These are phyloP conservation scores for Parus major DNA, from an alignment of 2,113 vertebrate genomes.

Conservation along the genomic window DNA sequence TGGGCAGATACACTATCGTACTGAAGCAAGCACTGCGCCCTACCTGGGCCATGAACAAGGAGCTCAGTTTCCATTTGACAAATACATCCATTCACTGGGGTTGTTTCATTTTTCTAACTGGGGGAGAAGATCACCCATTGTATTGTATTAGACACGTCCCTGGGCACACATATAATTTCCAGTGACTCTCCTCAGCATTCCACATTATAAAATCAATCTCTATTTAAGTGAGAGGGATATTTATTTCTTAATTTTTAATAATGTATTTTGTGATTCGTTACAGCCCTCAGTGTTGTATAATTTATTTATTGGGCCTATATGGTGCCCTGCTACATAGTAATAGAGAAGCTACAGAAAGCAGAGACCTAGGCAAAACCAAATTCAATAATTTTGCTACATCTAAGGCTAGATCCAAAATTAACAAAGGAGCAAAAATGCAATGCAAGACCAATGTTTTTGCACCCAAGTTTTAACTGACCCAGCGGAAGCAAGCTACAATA, in stretches of 20 bases:
- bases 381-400: conserved; percentile 58
- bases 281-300: conserved; percentile 67
- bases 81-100: conserved; percentile 27
- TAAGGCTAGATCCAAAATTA: conserved; percentile 66
- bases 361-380: conserved; percentile 73
- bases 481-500: neutral
- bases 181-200: conserved; percentile 65
- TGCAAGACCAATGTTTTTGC: neutral
- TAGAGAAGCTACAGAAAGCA: conserved; percentile 64
- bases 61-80: conserved; percentile 48
- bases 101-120: neutral
- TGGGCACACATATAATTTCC: conserved; percentile 54
- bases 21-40: neutral
- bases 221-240: conserved; percentile 71
- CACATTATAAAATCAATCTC: conserved; percentile 77
- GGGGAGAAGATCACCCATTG: conserved; percentile 54
- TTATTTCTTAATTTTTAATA: conserved; percentile 81
- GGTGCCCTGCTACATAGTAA: conserved; percentile 65
- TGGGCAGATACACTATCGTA: neutral
- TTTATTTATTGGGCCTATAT: conserved; percentile 76
- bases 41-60: conserved; percentile 16
- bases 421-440: conserved; percentile 66
- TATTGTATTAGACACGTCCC: conserved; percentile 41
- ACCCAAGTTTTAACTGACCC: neutral
- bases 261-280: conserved; percentile 78